Evolutionary conservation across 2,888 invertebrate species (phyloP).

Genomic region (Macrophya alboannulata): DNA sequence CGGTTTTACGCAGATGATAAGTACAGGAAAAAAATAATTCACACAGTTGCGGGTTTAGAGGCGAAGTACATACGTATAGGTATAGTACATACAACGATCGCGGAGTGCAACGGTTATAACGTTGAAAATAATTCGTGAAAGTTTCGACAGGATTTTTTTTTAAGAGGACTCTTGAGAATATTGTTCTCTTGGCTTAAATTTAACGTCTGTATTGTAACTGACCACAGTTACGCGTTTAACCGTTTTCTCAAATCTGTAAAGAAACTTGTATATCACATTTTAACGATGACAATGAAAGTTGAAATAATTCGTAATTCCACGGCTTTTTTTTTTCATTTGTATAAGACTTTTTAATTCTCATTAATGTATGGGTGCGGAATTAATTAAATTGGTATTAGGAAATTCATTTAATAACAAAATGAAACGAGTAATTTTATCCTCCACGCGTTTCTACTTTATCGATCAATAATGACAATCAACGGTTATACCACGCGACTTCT

Average conservation of each 20-base stretch:
- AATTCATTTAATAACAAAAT: neutral
- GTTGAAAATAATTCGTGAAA: conserved; percentile 20
- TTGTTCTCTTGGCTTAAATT: conserved; percentile 1
- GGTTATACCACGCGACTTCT: too few relatives aligned
- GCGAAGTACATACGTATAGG: neutral
- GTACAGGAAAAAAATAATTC: neutral
- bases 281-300: neutral
- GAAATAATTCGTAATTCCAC: neutral
- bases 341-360: neutral
- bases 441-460: neutral
- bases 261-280: neutral
- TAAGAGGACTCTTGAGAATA: neutral
- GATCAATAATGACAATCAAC: neutral
- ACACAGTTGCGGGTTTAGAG: neutral
- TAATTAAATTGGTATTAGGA: neutral
- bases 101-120: neutral
- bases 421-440: neutral
- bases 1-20: neutral
- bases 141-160: neutral
- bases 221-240: conserved; percentile 30
- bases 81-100: neutral
- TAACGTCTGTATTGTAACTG: conserved; percentile 42
- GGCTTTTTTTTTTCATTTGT: neutral
- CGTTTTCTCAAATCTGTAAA: conserved; percentile 6
- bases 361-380: neutral